Evolutionary conservation across 1,140 invertebrate species (phyloP), one percentile per base, ranked within the genome.

Genomic region (Gryllus bimaculatus): DNA sequence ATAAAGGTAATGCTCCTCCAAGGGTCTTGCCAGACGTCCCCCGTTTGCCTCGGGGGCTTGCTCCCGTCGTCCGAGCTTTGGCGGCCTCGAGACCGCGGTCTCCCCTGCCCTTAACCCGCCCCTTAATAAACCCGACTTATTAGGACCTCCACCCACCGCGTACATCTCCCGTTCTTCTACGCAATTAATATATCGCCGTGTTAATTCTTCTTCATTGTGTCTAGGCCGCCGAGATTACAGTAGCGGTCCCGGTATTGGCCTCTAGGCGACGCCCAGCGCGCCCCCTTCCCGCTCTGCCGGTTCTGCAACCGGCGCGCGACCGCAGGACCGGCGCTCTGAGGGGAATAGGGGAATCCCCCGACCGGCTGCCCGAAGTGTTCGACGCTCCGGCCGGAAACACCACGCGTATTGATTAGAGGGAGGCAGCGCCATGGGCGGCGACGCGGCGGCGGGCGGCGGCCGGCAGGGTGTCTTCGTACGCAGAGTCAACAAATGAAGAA

Each of bases 391-490:
- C 10, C 54, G 54, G n/a, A n/a, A 66, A 66, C 54, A 66, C 54
- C 54, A n/a, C n/a, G 18, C 10, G 54, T 66, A 66, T 66, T 66
- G 54, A 66, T 66, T 66, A 66, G 54, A 13, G 10, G 2, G 2
- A 7, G 7, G 54, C 54, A 18, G 54, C 54, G 54, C 54, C 54
- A 39, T 1, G 26, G 26, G 26, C 26, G 26, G 54, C 18, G 10
- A 10, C 54, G 54, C 54, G 54, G 54, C 54, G 54, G 10, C 54
- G 54, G 10, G 54, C 10, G 10, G 54, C 54, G 7, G 54, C 54
- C n/a, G n/a, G n/a, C n/a, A n/a, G n/a, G 54, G 54, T 66, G 54
- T 66, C 54, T n/a, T 66, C 54, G 54, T 66, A 66, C 54, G 54
- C 54, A 10, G 54, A 66, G 54, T 66, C 54, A 66, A 66, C 54